Evolutionary conservation across 2,888 invertebrate species (phyloP).

Genomic region (Bellardia pandia): DNA sequence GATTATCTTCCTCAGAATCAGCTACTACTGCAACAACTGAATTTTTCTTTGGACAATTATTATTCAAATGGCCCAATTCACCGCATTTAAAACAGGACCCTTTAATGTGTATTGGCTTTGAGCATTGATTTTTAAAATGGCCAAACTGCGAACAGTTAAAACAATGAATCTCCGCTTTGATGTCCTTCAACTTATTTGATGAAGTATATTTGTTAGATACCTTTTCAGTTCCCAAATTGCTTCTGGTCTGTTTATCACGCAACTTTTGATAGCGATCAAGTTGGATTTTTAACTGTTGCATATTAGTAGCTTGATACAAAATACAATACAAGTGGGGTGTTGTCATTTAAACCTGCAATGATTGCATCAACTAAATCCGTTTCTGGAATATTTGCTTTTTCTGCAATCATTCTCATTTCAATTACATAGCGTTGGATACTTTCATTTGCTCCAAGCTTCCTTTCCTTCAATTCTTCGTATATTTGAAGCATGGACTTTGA

Average conservation of each 20-base stretch:
- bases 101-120: conserved; percentile 2
- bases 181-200: neutral
- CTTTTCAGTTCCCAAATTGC: neutral
- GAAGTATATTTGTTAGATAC: neutral
- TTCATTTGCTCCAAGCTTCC: neutral
- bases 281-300: neutral
- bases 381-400: neutral
- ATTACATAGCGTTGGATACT: conserved; percentile 11
- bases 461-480: neutral
- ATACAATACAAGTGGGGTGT: neutral
- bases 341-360: neutral
- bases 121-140: conserved; percentile 5
- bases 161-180: conserved; percentile 6
- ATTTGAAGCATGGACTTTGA: neutral
- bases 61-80: neutral
- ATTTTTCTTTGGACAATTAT: neutral
- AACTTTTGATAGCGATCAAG: conserved; percentile 2
- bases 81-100: conserved; percentile 11
- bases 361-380: neutral
- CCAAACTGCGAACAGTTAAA: conserved; percentile 12
- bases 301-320: conserved; percentile 3
- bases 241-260: neutral
- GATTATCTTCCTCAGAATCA: neutral
- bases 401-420: conserved; percentile 10
- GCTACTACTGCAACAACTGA: neutral